Base-by-base conservation (phyloP, 2,888 invertebrate genomes). In the Taphrorychus bicolor region DNA sequence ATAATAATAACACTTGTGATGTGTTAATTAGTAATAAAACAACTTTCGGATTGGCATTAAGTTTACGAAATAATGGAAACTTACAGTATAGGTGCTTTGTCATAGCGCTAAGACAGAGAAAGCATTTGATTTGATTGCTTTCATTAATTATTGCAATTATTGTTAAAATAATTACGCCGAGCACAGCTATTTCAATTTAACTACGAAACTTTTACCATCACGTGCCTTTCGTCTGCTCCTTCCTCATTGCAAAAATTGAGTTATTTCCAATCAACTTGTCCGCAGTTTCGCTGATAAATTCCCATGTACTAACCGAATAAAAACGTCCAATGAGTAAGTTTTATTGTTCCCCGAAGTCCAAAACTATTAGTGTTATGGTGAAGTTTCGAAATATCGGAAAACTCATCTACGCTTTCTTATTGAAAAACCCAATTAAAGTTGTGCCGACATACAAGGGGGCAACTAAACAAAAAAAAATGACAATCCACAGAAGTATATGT, bases 331-430 rank as follows among this genome's bases (percentile, higher is more conserved):
- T 48, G 16, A 48, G 23, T 45, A n/a, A 59, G 24, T 59, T 59
- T 59, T 24, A 59, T 59, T 59, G 59, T 21, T 18, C 51, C 7
- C 16, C 17, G 24, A 45, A 49, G 14, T 51, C 21, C 49, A 49
- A 49, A 24, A 16, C 51, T 16, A 59, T 49, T 49, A 40, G 17
- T 59, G 48, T 49, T 59, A 59, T 59, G 22, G 59, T 48, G n/a
- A 14, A 59, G 49, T 49, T 59, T 7, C 14, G 59, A 59, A 59
- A 51, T 32, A 59, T 24, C 48, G 59, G 3, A 32, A 32, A 32
- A 32, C 11, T 32, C 32, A 32, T 32, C 11, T 7, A 32, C 7
- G 32, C 1, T 32, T 32, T 32, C 11, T 32, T 3, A 11, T 7
- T 9, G 3, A 32, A 32, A 7, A 32, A 11, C 32, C 7, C 11